Conservation (phyloP, 2,113 vertebrate species). For the Chiloscyllium plagiosum region DNA sequence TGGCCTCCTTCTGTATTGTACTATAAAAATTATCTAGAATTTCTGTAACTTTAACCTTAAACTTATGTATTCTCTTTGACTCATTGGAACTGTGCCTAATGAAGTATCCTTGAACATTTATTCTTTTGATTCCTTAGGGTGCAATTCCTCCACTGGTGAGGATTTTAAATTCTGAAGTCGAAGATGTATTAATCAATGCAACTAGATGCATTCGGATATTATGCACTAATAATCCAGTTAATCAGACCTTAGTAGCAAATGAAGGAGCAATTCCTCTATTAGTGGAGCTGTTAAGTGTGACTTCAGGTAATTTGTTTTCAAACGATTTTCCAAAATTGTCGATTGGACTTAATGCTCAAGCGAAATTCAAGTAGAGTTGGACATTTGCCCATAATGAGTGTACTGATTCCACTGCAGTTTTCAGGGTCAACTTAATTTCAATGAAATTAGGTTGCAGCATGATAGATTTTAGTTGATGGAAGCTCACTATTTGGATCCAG, state of each 20-base stretch:
- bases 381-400: neutral
- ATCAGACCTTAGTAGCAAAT: slow-evolving; percentile 52
- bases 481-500: neutral
- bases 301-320: slow-evolving; percentile 52
- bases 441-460: neutral
- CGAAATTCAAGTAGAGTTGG: neutral
- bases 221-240: slow-evolving; percentile 49
- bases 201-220: slow-evolving; percentile 58
- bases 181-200: slow-evolving; percentile 58
- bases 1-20: neutral
- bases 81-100: neutral
- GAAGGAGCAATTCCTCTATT: slow-evolving; percentile 54
- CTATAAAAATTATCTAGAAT: neutral
- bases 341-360: neutral
- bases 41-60: neutral
- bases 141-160: slow-evolving; percentile 54
- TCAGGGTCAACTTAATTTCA: neutral
- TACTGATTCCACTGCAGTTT: neutral
- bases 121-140: slow-evolving; percentile 47
- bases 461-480: neutral
- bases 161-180: slow-evolving; percentile 51
- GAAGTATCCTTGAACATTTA: neutral
- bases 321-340: neutral
- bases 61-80: neutral
- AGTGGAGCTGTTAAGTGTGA: slow-evolving; percentile 53